These are phyloP conservation scores for Melanotus villosus DNA, from an alignment of 2,888 invertebrate species.

Conservation along the genomic window DNA sequence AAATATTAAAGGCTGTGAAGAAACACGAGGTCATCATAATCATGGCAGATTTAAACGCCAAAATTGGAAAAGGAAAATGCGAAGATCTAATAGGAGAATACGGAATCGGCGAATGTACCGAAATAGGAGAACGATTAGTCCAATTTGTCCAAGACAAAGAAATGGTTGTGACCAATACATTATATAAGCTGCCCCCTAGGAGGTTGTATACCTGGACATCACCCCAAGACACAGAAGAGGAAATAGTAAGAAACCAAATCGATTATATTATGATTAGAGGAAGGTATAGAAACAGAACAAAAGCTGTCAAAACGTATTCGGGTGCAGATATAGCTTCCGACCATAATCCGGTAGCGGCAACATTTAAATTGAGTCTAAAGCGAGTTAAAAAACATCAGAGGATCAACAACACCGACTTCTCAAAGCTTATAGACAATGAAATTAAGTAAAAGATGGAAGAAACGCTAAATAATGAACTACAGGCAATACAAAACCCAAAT, in stretches of 20 bases:
- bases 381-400: neutral
- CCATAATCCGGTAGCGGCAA: neutral
- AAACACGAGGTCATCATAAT: neutral
- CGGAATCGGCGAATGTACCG: neutral
- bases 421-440: neutral
- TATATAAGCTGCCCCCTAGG: neutral
- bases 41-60: neutral
- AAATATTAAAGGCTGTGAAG: neutral
- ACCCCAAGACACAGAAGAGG: neutral
- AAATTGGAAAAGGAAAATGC: too few relatives aligned
- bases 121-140: constrained; percentile 1
- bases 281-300: neutral
- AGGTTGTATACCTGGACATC: neutral
- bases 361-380: neutral
- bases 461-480: neutral
- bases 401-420: neutral
- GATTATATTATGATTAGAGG: neutral
- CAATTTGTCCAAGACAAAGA: constrained; percentile 1
- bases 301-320: neutral
- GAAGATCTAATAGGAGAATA: neutral
- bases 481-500: neutral
- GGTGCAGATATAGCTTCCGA: neutral
- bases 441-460: neutral
- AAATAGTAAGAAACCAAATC: constrained; percentile 5
- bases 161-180: constrained; percentile 3